Evolutionary conservation across 1,140 invertebrate species (phyloP).

Genomic region (Drosophila equinoxialis): DNA sequence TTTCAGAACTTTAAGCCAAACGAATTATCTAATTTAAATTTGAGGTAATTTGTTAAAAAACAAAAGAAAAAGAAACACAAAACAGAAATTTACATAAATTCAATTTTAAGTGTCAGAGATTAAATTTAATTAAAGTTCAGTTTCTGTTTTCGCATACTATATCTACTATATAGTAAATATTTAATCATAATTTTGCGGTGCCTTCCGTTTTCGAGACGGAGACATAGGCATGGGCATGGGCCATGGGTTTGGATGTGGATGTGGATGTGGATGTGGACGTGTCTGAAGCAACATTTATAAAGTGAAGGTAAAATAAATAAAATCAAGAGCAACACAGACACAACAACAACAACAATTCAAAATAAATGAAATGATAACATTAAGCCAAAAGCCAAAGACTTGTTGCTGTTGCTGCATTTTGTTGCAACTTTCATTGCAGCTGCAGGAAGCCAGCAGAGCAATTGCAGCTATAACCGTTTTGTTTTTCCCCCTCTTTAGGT

Average conservation of each 20-base stretch:
- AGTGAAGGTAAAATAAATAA: slow-evolving; percentile 12
- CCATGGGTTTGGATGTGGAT: background rate
- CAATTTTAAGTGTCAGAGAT: slow-evolving; percentile 12
- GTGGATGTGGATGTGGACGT: background rate
- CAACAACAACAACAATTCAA: background rate
- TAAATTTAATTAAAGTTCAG: slow-evolving; percentile 4
- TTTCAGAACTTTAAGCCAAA: slow-evolving; percentile 8
- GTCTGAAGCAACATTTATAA: slow-evolving; percentile 12
- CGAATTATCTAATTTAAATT: slow-evolving; percentile 14
- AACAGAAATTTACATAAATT: slow-evolving; percentile 10
- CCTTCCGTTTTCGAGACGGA: background rate
- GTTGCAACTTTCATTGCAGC: slow-evolving; percentile 16
- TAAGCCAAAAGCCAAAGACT: slow-evolving; percentile 5
- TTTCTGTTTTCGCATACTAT: background rate
- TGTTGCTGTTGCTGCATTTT: background rate
- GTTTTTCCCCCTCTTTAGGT: background rate
- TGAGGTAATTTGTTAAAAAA: slow-evolving; percentile 7
- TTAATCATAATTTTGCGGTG: slow-evolving; percentile 6
- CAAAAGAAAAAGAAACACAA: background rate
- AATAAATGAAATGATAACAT: slow-evolving; percentile 9
- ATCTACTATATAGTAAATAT: background rate
- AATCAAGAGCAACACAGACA: slow-evolving; percentile 12
- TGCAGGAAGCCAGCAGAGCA: slow-evolving; percentile 2
- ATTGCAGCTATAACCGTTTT: slow-evolving; percentile 5
- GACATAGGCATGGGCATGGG: background rate